Evolutionary conservation across 2,888 invertebrate species (phyloP), one percentile per base, ranked within the genome.

Genomic region (Lasioglossum marginatum): DNA sequence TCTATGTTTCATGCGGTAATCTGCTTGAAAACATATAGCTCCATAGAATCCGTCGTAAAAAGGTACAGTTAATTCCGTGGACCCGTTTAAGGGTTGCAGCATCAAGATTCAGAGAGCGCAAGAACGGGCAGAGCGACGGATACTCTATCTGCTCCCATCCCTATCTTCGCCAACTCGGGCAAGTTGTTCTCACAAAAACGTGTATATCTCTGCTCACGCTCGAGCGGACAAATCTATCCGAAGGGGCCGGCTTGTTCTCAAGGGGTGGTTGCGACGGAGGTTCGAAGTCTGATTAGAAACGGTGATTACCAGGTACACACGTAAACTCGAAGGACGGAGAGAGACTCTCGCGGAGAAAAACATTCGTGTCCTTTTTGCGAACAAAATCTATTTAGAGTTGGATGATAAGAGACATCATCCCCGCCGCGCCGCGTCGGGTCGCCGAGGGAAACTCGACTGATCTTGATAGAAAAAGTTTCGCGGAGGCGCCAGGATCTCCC

Each of bases 401-500:
- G 43, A 76, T 66, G 83, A 77, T 81, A 81, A 83, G 63, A 63
- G 80, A 68, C 82, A 81, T 75, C 57, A 43, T 4, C 4, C 48
- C 57, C 31, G 60, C 0, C 12, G 23, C 31, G 57, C n/a, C 23
- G 19, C 31, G 27, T 16, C 34, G n/a, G 14, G 66, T 72, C 19
- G 43, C 48, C 74, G 45, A 76, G 68, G 70, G 60, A 57, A 37
- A 66, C 66, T 34, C 52, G 68, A 82, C 76, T 76, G 74, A 79
- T 79, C 81, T 82, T 88, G 83, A 90, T 90, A 86, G 87, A 88
- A 88, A 90, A 90, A 90, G 85, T 90, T 90, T 57, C 31, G 74
- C 70, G 57, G 70, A 74, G 45, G 23, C 75, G 45, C 19, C 79
- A 68, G 52, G 70, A 27, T n/a, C 57, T 63, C 45, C 77, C 68